Conservation (phyloP, 2,888 invertebrate species). For the Phasia obesa region DNA sequence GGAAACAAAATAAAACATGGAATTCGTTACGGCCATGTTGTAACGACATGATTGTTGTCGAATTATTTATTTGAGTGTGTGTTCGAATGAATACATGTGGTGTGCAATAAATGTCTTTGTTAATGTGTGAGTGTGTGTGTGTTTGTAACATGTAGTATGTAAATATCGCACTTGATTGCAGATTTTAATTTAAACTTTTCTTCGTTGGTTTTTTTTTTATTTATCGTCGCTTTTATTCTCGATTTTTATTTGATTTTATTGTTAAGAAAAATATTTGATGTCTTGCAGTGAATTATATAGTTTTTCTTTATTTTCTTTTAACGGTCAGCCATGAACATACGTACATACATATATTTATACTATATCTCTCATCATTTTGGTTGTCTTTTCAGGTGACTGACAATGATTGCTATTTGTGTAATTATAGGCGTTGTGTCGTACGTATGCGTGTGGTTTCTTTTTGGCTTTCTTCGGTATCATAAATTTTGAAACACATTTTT, state of each 20-base stretch:
- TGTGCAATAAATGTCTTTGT: conserved; percentile 29
- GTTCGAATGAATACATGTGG: background rate
- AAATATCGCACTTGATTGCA: conserved; percentile 69
- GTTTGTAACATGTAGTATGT: conserved; percentile 38
- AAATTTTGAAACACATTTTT: conserved; percentile 55
- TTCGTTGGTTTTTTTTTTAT: conserved; percentile 30
- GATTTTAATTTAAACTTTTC: conserved; percentile 63
- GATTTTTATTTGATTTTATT: conserved; percentile 57
- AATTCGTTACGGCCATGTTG: conserved; percentile 68
- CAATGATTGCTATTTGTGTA: conserved; percentile 25
- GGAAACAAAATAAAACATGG: conserved; percentile 29
- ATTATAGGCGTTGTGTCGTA: conserved; percentile 21
- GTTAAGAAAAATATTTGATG: conserved; percentile 25
- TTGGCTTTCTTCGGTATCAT: conserved; percentile 28
- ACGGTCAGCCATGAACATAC: too few relatives aligned
- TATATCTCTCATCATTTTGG: background rate
- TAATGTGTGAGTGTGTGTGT: background rate
- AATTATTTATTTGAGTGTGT: conserved; percentile 18
- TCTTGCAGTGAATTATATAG: conserved; percentile 60
- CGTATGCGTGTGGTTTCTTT: conserved; percentile 34
- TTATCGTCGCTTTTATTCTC: background rate
- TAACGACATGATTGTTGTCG: conserved; percentile 45
- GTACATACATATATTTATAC: conserved; percentile 19
- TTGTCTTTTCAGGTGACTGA: conserved; percentile 38
- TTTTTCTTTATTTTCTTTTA: conserved; percentile 48